Percentiles rank a stretch among this genome's conserved stretches.
Evolutionary conservation across 2,888 invertebrate genomes (phyloP).

Genomic region (Meloe dianella): DNA sequence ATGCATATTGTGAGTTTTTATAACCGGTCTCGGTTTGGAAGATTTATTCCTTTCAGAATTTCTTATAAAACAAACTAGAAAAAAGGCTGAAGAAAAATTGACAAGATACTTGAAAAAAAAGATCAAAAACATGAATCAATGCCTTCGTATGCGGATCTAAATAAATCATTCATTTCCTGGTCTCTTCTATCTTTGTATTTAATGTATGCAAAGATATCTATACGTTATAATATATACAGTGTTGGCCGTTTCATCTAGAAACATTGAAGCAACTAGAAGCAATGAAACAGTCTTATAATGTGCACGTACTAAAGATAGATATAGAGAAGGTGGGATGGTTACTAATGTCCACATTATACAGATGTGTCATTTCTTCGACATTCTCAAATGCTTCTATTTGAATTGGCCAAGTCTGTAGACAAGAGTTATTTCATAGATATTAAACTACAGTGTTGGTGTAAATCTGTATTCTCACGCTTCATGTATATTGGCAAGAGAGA

Average conservation of each 20-base stretch:
- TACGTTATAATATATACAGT: background rate
- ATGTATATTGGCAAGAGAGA: conserved; percentile 18
- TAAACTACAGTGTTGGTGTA: conserved; percentile 4
- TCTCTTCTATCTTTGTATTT: background rate
- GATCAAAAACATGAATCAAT: conserved; percentile 16
- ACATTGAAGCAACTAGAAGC: too few relatives aligned
- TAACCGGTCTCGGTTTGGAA: conserved; percentile 15
- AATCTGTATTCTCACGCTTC: conserved; percentile 29
- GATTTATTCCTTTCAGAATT: conserved; percentile 24
- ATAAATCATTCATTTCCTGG: conserved; percentile 32
- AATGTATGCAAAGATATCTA: background rate
- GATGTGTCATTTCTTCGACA: too few relatives aligned
- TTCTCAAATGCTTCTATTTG: too few relatives aligned
- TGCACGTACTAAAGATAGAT: too few relatives aligned
- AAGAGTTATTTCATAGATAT: background rate
- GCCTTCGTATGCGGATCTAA: conserved; percentile 22
- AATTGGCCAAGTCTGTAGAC: too few relatives aligned
- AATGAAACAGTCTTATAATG: too few relatives aligned
- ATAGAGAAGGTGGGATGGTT: too few relatives aligned
- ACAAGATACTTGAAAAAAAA: background rate
- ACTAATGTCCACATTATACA: too few relatives aligned
- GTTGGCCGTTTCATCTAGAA: too few relatives aligned
- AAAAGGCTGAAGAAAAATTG: background rate
- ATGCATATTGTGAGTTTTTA: conserved; percentile 8
- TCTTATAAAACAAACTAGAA: conserved; percentile 10